These are phyloP conservation scores for Drosophila watanabei DNA, from an alignment of 1,140 invertebrate species.

Conservation along the genomic window DNA sequence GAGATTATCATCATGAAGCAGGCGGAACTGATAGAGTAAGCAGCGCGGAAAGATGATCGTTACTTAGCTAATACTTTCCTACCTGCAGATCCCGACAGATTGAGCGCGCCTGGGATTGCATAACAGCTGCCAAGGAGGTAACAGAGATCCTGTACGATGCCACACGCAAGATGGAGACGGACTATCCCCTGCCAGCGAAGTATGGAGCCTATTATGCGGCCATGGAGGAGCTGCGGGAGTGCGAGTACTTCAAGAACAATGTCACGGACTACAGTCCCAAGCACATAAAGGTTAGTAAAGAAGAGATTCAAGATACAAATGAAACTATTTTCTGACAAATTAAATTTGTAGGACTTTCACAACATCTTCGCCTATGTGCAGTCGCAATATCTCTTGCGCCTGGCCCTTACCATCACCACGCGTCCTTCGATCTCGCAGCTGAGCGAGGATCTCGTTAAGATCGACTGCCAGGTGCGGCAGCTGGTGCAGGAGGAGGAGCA, in stretches of 20 bases:
- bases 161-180: conserved; percentile 75
- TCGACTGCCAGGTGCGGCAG: conserved; percentile 73
- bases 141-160: conserved; percentile 83
- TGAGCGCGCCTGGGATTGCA: conserved; percentile 84
- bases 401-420: conserved; percentile 78
- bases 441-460: conserved; percentile 70
- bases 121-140: conserved; percentile 80
- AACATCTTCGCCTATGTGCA: conserved; percentile 85
- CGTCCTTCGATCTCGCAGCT: conserved; percentile 74
- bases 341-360: conserved; percentile 73
- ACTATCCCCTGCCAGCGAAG: conserved; percentile 70
- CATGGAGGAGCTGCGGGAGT: conserved; percentile 82
- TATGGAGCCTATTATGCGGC: conserved; percentile 74
- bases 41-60: rapidly evolving
- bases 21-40: conserved; percentile 80
- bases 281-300: conserved; percentile 71
- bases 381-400: conserved; percentile 79
- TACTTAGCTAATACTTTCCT: not conserved
- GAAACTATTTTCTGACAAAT: not conserved
- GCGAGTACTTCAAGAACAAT: conserved; percentile 85
- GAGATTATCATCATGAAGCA: conserved; percentile 85
- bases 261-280: conserved; percentile 84
- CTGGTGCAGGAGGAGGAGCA: conserved; percentile 81
- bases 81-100: conserved; percentile 76
- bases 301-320: not conserved